A percentile compares a stretch with the other conserved stretches of the same genome.
Evolutionary conservation across 2,888 invertebrate species (phyloP).

Genomic region (Lasioglossum zephyrum): DNA sequence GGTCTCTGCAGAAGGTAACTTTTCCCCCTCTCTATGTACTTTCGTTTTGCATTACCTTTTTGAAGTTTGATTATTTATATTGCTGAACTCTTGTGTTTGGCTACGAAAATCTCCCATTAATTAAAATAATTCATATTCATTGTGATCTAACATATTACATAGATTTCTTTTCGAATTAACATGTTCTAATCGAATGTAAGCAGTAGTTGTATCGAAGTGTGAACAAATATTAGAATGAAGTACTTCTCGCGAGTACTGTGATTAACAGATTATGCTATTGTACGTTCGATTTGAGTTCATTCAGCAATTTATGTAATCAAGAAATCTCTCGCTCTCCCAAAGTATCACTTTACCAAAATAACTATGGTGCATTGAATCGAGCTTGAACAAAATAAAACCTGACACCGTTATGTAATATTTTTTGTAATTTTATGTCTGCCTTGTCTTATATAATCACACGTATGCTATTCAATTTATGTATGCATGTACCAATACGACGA

Average conservation of each 20-base stretch:
- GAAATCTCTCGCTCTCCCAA: not conserved
- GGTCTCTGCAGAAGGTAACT: constrained; percentile 84
- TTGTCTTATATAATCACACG: constrained; percentile 3
- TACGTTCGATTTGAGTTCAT: not conserved
- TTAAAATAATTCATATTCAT: not conserved
- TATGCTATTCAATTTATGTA: not conserved
- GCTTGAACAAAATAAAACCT: constrained; percentile 8
- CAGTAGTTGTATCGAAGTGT: not conserved
- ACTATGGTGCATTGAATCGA: not conserved
- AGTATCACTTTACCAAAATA: not conserved
- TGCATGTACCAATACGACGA: not conserved
- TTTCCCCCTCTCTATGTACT: constrained; percentile 63
- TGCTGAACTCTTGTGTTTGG: not conserved
- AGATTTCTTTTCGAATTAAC: not conserved
- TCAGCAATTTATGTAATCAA: not conserved
- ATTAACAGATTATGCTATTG: not conserved
- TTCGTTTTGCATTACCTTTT: constrained; percentile 51
- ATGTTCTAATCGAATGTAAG: not conserved
- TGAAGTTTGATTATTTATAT: constrained; percentile 18
- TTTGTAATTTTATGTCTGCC: constrained; percentile 18
- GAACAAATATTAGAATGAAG: not conserved
- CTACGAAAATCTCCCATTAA: constrained; percentile 4
- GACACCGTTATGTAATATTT: constrained; percentile 27
- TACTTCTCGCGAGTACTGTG: not conserved
- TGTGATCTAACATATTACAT: not conserved